Evolutionary conservation across 2,113 vertebrate genomes (phyloP).

Genomic region (Piprites chloris): DNA sequence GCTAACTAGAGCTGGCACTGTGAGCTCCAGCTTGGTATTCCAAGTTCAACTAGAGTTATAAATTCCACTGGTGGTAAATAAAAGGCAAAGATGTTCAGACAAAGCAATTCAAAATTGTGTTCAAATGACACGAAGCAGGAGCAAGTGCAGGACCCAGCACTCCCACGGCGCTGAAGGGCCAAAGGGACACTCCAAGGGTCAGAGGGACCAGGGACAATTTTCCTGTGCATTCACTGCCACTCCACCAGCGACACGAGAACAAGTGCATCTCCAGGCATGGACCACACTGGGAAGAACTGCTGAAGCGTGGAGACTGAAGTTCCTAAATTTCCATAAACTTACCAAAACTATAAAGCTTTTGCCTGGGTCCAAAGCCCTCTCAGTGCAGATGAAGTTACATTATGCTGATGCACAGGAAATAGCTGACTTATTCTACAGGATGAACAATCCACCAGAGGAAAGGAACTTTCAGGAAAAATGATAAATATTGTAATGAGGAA

Average conservation of each 20-base stretch:
- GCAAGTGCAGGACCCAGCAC: not conserved
- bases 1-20: not conserved
- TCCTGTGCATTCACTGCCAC: not conserved
- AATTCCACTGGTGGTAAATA: not conserved
- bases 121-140: not conserved
- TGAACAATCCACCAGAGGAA: constrained; percentile 57
- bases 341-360: not conserved
- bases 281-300: not conserved
- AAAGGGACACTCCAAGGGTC: not conserved
- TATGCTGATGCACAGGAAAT: constrained; percentile 50
- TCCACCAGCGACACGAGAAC: not conserved
- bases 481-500: constrained; percentile 57
- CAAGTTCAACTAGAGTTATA: not conserved
- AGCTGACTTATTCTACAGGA: constrained; percentile 54
- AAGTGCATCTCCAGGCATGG: not conserved
- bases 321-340: not conserved
- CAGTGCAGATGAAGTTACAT: not conserved
- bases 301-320: not conserved
- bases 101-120: not conserved
- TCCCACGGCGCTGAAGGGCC: not conserved
- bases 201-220: not conserved
- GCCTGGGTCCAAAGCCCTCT: not conserved
- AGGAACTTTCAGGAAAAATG: constrained; percentile 58
- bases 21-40: not conserved
- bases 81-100: not conserved